These are phyloP conservation scores for Zaprionus obscuricornis DNA, from an alignment of 2,888 invertebrate genomes.

Conservation along the genomic window DNA sequence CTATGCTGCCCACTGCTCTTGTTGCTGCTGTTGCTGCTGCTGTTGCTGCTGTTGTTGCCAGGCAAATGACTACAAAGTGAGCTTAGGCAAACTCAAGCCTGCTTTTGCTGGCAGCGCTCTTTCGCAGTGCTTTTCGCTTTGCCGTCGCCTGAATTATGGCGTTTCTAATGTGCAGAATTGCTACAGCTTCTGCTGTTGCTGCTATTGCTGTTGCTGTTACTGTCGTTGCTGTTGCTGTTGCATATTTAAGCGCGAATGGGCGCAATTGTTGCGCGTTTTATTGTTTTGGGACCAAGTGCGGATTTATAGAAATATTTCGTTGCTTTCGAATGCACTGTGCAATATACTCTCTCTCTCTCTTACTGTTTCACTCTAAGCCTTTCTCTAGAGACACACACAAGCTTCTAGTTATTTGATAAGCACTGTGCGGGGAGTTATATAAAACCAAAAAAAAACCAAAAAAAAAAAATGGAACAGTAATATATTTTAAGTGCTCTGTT, in stretches of 20 bases:
- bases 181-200: constrained; percentile 8
- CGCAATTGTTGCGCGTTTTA: constrained; percentile 77
- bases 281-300: constrained; percentile 76
- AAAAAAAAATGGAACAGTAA: constrained; percentile 43
- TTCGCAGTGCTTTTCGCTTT: constrained; percentile 44
- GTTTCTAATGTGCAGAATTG: constrained; percentile 64
- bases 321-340: constrained; percentile 22
- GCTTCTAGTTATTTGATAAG: constrained; percentile 16
- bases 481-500: constrained; percentile 62
- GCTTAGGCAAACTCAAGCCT: constrained; percentile 43
- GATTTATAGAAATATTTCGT: constrained; percentile 71
- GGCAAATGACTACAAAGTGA: constrained; percentile 79
- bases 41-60: constrained; percentile 44
- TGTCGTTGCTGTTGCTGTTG: constrained; percentile 43
- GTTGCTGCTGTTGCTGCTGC: constrained; percentile 15
- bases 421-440: background rate
- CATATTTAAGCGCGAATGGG: constrained; percentile 71
- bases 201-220: constrained; percentile 5
- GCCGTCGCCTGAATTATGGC: constrained; percentile 70
- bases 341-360: constrained; percentile 32
- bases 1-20: constrained; percentile 51
- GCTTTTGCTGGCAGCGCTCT: constrained; percentile 30
- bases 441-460: no score
- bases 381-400: constrained; percentile 8
- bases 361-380: constrained; percentile 3